Evolutionary conservation across 2,797 vertebrate species (phyloP).

Genomic region (Poecile montanus): DNA sequence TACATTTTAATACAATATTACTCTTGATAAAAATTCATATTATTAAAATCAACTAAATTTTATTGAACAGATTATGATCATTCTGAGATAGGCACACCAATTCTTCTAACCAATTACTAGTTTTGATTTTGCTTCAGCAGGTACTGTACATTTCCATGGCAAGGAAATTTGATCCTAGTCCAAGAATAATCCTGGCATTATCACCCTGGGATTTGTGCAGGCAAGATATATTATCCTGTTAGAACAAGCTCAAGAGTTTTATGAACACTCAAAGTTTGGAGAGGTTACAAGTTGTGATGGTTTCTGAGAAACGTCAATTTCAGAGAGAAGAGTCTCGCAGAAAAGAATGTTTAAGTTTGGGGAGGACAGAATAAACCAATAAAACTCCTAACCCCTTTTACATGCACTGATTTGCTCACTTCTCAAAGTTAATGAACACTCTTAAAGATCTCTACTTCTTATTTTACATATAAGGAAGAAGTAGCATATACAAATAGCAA

Average conservation of each 20-base stretch:
- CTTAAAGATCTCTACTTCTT: neutral
- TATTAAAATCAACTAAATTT: neutral
- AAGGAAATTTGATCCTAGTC: neutral
- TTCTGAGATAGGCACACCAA: neutral
- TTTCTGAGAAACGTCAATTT: neutral
- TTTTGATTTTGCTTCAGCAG: neutral
- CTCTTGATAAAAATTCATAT: neutral
- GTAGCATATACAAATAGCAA: neutral
- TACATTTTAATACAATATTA: neutral
- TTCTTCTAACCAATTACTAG: neutral
- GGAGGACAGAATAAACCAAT: neutral
- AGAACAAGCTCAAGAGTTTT: neutral
- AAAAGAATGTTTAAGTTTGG: neutral
- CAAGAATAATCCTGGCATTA: conserved; percentile 19
- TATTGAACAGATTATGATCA: neutral
- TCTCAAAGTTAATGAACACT: neutral
- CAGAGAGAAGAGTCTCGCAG: neutral
- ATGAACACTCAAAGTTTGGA: neutral
- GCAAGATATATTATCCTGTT: conserved; percentile 14
- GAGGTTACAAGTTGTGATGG: neutral
- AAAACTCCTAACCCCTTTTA: neutral
- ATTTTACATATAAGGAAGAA: neutral
- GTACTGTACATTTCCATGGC: neutral
- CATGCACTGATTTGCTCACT: neutral
- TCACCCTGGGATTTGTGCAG: neutral